phyloP scores from a whole-genome alignment of 2,797 vertebrate species.

The Pterois miles region DNA sequence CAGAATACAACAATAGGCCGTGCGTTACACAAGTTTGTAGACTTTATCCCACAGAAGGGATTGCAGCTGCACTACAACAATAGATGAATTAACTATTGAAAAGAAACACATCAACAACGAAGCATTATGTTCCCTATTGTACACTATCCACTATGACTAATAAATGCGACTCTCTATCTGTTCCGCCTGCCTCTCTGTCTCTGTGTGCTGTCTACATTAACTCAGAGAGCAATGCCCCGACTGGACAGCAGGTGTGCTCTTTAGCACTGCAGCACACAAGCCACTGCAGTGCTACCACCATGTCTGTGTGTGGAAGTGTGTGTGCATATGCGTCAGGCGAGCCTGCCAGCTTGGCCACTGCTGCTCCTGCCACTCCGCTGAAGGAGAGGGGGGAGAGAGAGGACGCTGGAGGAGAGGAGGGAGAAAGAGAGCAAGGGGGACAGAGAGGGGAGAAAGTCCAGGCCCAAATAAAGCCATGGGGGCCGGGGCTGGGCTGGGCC shows the following conservation, averaged over 20 bases:
- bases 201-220: not conserved
- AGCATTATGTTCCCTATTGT: not conserved
- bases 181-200: not conserved
- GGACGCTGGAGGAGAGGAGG: conserved; percentile 49
- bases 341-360: conserved; percentile 59
- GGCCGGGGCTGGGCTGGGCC: conserved; percentile 71
- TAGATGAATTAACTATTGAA: not conserved
- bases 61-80: not conserved
- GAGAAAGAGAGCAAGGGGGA: conserved; percentile 33
- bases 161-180: not conserved
- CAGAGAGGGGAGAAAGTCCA: conserved; percentile 55
- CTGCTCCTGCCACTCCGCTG: conserved; percentile 78
- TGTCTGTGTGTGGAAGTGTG: conserved; percentile 39
- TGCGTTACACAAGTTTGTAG: not conserved
- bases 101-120: not conserved
- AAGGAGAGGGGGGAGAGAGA: conserved; percentile 54
- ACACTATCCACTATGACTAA: not conserved
- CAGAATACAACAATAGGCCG: not conserved
- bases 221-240: conserved; percentile 55
- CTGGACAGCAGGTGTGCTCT: conserved; percentile 78
- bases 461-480: conserved; percentile 91
- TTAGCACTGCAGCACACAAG: conserved; percentile 74
- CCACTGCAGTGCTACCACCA: conserved; percentile 66
- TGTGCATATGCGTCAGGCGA: conserved; percentile 41
- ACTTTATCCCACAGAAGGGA: not conserved